A percentile compares a stretch with the other conserved stretches of the same genome.
These are phyloP conservation scores for Dysdera silvatica DNA, from an alignment of 1,140 invertebrate species.

Conservation along the genomic window DNA sequence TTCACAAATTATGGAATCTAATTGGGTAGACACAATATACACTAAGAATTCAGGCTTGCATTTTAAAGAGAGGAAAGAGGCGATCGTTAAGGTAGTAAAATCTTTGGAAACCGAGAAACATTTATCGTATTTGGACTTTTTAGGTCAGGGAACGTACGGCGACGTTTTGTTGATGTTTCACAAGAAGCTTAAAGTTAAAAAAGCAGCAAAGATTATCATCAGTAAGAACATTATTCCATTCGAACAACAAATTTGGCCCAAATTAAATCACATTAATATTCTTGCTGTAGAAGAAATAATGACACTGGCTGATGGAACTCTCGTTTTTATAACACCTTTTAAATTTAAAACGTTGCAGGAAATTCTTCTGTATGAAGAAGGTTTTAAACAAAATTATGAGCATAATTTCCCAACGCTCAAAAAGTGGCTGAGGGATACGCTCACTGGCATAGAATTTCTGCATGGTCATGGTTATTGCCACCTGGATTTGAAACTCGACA, in stretches of 20 bases:
- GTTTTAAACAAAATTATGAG: no score
- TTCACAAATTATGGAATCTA: no score
- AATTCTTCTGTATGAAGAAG: no score
- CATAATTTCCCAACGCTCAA: slow-evolving; percentile 1
- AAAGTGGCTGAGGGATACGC: slow-evolving; percentile 9
- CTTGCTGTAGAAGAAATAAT: slow-evolving; percentile 1
- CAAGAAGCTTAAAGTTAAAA: neutral
- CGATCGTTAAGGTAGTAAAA: no score
- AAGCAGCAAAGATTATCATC: neutral
- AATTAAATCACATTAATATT: neutral
- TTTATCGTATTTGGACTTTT: slow-evolving; percentile 12
- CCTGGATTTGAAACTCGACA: slow-evolving; percentile 8
- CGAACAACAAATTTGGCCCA: slow-evolving; percentile 5
- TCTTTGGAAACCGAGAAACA: no score
- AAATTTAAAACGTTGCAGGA: slow-evolving; percentile 3
- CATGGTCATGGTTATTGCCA: neutral
- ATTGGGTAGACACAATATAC: no score
- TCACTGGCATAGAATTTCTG: slow-evolving; percentile 3
- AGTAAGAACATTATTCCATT: slow-evolving; percentile 1
- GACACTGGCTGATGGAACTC: neutral
- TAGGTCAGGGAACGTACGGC: slow-evolving; percentile 2
- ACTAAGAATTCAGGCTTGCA: no score
- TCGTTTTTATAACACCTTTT: slow-evolving; percentile 10
- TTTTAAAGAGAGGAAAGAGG: no score
- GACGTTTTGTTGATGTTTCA: slow-evolving; percentile 6